Evolutionary conservation across 2,113 vertebrate genomes (phyloP).

Genomic region (Labeo rohita): DNA sequence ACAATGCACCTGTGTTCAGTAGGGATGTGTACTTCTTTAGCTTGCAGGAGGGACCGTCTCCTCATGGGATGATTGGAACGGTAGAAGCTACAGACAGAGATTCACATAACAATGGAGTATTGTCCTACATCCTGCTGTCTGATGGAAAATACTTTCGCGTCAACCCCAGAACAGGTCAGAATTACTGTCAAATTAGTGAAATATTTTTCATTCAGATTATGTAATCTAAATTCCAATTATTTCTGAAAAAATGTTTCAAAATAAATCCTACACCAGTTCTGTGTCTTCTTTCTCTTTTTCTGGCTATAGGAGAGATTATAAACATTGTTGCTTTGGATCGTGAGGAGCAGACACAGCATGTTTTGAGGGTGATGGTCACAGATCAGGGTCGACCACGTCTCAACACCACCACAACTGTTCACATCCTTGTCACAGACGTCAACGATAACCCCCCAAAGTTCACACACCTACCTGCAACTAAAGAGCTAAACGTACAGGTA

Average conservation of each 20-base stretch:
- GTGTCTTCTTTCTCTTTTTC: background rate
- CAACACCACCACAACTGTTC: slow-evolving; percentile 77
- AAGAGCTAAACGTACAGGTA: slow-evolving; percentile 80
- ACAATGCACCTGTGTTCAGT: slow-evolving; percentile 83
- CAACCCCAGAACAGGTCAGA: slow-evolving; percentile 88
- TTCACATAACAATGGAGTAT: slow-evolving; percentile 83
- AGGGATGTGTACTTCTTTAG: slow-evolving; percentile 81
- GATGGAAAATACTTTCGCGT: slow-evolving; percentile 90
- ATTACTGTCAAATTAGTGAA: background rate
- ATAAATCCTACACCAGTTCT: background rate
- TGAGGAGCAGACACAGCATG: slow-evolving; percentile 81
- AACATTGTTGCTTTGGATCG: slow-evolving; percentile 85
- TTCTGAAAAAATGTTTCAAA: background rate
- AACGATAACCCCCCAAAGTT: slow-evolving; percentile 88
- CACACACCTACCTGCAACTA: slow-evolving; percentile 73
- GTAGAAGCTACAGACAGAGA: slow-evolving; percentile 84
- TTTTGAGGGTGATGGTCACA: slow-evolving; percentile 80
- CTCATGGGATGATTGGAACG: slow-evolving; percentile 82
- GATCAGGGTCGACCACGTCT: slow-evolving; percentile 83
- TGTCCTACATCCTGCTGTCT: slow-evolving; percentile 90
- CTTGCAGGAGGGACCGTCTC: slow-evolving; percentile 80
- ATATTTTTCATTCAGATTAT: too few species aligned
- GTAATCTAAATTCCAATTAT: background rate
- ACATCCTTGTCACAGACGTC: slow-evolving; percentile 80
- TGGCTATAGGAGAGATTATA: slow-evolving; percentile 84